Conservation (phyloP, 2,113 vertebrate species). For the Colossoma macropomum region DNA sequence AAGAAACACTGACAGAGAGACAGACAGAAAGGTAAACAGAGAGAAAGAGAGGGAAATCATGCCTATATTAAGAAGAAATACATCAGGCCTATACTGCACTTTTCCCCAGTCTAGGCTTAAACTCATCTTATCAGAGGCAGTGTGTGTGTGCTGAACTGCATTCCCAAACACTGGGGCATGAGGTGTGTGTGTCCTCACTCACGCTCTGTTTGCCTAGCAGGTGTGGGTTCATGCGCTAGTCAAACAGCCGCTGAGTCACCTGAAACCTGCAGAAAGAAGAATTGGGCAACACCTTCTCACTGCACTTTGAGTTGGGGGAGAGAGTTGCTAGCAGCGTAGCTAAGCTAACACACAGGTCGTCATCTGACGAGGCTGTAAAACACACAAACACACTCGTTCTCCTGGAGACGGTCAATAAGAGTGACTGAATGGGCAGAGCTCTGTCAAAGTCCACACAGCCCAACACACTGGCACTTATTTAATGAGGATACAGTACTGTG, state of each 20-base stretch:
- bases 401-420: slow-evolving; percentile 19
- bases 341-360: slow-evolving; percentile 22
- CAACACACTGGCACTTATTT: neutral
- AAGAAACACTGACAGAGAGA: neutral
- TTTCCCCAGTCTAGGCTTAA: neutral
- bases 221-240: slow-evolving; percentile 73
- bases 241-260: slow-evolving; percentile 74
- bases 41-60: neutral
- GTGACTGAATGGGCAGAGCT: neutral
- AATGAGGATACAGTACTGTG: neutral
- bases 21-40: neutral
- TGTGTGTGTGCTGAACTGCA: slow-evolving; percentile 15
- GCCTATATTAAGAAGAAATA: neutral
- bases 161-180: slow-evolving; percentile 38
- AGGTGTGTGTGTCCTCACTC: slow-evolving; percentile 60
- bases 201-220: slow-evolving; percentile 72
- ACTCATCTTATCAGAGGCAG: neutral
- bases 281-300: slow-evolving; percentile 57
- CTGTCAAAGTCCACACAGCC: slow-evolving; percentile 13
- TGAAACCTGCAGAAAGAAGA: slow-evolving; percentile 56
- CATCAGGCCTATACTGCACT: neutral
- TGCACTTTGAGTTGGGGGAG: neutral
- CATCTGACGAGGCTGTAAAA: slow-evolving; percentile 28
- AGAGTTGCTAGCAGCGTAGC: slow-evolving; percentile 10
- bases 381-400: slow-evolving; percentile 25